phyloP scores from a whole-genome alignment of 2,888 invertebrate genomes.

The Ornithoptera priamus region DNA sequence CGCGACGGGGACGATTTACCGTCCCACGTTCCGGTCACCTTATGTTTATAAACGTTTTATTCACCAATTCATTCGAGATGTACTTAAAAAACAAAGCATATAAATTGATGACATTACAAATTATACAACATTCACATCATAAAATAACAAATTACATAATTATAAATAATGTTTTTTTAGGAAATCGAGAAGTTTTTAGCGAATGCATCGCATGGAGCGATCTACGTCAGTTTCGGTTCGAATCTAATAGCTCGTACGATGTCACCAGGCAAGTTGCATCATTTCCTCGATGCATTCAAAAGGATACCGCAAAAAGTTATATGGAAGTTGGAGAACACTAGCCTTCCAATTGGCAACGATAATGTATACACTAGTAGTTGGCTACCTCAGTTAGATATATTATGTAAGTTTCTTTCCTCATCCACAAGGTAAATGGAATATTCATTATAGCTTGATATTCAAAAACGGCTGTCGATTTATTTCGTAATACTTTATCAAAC shows the following conservation, averaged over 20 bases:
- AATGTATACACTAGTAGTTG: slow-evolving; percentile 81
- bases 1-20: too few species aligned
- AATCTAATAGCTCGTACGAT: slow-evolving; percentile 83
- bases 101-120: too few species aligned
- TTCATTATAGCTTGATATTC: not conserved
- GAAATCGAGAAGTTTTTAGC: slow-evolving; percentile 81
- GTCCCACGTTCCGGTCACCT: too few species aligned
- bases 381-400: slow-evolving; percentile 85
- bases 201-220: slow-evolving; percentile 81
- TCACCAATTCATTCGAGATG: too few species aligned
- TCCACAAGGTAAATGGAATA: not conserved
- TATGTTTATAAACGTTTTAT: too few species aligned
- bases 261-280: slow-evolving; percentile 74
- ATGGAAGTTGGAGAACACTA: slow-evolving; percentile 86
- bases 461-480: not conserved
- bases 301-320: slow-evolving; percentile 83
- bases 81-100: too few species aligned
- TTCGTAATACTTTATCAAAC: not conserved
- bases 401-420: slow-evolving; percentile 76
- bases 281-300: slow-evolving; percentile 81
- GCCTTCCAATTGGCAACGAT: slow-evolving; percentile 74
- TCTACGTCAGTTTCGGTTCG: slow-evolving; percentile 88
- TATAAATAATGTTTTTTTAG: slow-evolving; percentile 50
- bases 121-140: too few species aligned
- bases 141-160: not conserved